phyloP scores from a whole-genome alignment of 2,113 vertebrate species.

The Gila orcuttii region DNA sequence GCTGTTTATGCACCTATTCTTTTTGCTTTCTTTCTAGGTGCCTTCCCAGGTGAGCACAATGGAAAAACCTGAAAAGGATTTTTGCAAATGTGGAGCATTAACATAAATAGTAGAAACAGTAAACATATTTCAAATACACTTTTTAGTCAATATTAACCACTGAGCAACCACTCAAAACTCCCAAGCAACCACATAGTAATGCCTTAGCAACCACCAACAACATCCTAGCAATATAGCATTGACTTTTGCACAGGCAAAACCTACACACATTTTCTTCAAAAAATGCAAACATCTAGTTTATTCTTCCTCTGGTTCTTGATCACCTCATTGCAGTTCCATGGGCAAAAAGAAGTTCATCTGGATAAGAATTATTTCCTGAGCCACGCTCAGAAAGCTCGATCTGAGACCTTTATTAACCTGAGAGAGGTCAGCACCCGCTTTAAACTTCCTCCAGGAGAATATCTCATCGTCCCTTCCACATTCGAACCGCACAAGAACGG shows the following conservation, averaged over 20 bases:
- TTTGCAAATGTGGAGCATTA: neutral
- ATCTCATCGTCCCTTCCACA: constrained; percentile 83
- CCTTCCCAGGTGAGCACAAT: constrained; percentile 50
- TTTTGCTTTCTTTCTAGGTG: constrained; percentile 48
- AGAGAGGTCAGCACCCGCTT: constrained; percentile 76
- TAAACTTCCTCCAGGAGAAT: constrained; percentile 79
- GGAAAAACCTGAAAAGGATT: neutral
- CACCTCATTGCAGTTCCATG: constrained; percentile 60
- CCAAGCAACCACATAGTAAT: neutral
- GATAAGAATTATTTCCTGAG: constrained; percentile 77
- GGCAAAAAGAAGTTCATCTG: constrained; percentile 69
- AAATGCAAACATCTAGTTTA: neutral
- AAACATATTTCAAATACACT: neutral
- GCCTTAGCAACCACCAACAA: neutral
- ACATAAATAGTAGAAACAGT: neutral
- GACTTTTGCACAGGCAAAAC: neutral
- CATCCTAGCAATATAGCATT: neutral
- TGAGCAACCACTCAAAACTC: neutral
- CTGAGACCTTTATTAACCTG: constrained; percentile 78
- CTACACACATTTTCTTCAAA: neutral
- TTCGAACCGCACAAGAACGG: constrained; percentile 82
- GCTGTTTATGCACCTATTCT: neutral
- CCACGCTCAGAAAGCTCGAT: constrained; percentile 65
- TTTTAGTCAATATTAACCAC: neutral
- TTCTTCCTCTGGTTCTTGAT: neutral